phyloP scores from a whole-genome alignment of 2,113 vertebrate genomes.

The Melanerpes aurifrons region DNA sequence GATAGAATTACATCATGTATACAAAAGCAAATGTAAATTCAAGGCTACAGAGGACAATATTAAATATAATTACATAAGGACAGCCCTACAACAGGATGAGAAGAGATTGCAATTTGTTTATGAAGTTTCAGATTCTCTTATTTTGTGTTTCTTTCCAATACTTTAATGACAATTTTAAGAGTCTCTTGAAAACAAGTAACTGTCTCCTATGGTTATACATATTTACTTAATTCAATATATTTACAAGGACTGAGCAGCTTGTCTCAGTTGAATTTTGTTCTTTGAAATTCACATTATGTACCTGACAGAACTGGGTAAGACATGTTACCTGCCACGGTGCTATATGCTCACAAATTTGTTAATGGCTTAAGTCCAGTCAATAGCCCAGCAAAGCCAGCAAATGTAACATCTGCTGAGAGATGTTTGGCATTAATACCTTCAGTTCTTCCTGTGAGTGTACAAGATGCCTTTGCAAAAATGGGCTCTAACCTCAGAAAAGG shows the following conservation, averaged over 20 bases:
- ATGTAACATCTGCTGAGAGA: background rate
- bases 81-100: background rate
- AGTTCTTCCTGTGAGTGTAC: background rate
- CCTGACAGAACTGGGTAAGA: background rate
- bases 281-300: slow-evolving; percentile 15
- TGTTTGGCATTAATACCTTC: background rate
- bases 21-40: background rate
- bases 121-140: background rate
- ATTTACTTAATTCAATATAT: slow-evolving; percentile 36
- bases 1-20: background rate
- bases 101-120: background rate
- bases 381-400: background rate
- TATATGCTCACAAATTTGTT: background rate
- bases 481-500: background rate
- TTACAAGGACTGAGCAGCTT: slow-evolving; percentile 7
- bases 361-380: background rate
- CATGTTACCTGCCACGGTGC: background rate
- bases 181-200: background rate
- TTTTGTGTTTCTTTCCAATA: background rate
- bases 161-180: background rate
- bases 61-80: background rate
- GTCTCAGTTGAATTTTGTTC: background rate
- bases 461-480: background rate
- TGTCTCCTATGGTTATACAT: slow-evolving; percentile 23
- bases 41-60: background rate